Conservation (phyloP, 2,113 vertebrate species). For the Chaenogobius annularis region DNA sequence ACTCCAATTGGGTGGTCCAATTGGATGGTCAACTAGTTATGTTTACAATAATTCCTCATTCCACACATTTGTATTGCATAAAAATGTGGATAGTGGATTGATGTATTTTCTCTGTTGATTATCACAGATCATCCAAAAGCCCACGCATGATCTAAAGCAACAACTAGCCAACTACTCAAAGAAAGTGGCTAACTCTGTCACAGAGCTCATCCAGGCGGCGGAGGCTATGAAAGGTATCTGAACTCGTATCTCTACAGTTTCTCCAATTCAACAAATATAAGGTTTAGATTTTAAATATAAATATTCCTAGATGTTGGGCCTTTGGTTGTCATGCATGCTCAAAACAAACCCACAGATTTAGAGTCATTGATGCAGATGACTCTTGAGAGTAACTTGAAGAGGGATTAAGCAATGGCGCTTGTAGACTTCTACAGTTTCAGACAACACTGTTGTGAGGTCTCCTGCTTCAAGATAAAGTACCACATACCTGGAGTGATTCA, state of each 20-base stretch:
- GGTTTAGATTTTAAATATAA: neutral
- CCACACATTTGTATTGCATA: neutral
- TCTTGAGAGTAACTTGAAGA: conserved; percentile 18
- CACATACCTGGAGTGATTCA: conserved; percentile 6
- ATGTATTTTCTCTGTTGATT: neutral
- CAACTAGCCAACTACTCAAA: conserved; percentile 91
- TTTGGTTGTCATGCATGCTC: neutral
- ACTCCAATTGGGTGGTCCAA: neutral
- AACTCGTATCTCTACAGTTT: neutral
- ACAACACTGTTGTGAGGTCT: conserved; percentile 15
- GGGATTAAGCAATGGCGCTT: conserved; percentile 11
- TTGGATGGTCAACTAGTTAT: neutral
- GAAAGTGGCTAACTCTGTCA: conserved; percentile 91
- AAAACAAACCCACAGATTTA: conserved; percentile 11
- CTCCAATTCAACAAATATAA: neutral
- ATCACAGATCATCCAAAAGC: conserved; percentile 92
- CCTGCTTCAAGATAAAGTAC: neutral
- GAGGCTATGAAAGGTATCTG: conserved; percentile 97
- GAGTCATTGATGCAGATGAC: conserved; percentile 18
- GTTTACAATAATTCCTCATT: neutral
- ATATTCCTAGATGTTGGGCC: neutral
- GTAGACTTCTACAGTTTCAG: conserved; percentile 30
- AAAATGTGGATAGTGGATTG: neutral
- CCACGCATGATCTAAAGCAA: conserved; percentile 90
- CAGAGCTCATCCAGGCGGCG: conserved; percentile 96